A percentile compares a stretch with the other conserved stretches of the same genome.
phyloP scores from a whole-genome alignment of 1,140 invertebrate species.

The Sogatella furcifera region DNA sequence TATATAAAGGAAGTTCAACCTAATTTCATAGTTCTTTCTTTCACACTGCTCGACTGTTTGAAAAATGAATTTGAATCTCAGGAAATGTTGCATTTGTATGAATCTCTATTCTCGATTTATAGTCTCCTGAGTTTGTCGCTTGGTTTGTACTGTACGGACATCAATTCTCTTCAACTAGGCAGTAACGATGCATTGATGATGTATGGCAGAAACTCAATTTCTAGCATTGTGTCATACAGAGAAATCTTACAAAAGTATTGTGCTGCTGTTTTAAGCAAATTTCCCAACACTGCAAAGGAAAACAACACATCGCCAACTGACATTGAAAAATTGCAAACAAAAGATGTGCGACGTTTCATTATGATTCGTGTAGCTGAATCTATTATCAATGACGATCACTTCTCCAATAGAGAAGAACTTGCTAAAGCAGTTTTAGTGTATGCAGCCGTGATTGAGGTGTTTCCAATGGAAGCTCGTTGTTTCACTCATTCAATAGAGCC shows the following conservation, averaged over 20 bases:
- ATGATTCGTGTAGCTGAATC: neutral
- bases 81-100: too few relatives aligned
- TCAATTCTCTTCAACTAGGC: neutral
- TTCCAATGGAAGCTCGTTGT: neutral
- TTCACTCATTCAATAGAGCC: neutral
- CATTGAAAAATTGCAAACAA: too few relatives aligned
- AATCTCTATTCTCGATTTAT: neutral
- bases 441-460: neutral
- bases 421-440: neutral
- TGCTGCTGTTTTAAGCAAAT: too few relatives aligned
- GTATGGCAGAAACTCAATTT: neutral
- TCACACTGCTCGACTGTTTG: neutral
- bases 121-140: neutral
- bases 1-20: slow-evolving; percentile 2
- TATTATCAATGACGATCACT: neutral
- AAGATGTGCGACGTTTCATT: too few relatives aligned
- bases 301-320: too few relatives aligned
- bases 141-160: neutral
- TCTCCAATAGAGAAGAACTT: neutral
- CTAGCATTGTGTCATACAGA: neutral
- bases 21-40: slow-evolving; percentile 7
- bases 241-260: too few relatives aligned
- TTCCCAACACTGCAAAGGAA: too few relatives aligned
- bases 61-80: neutral
- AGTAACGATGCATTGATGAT: neutral